Base-by-base conservation (phyloP, 2,888 invertebrate genomes). In the Agelastica alni region DNA sequence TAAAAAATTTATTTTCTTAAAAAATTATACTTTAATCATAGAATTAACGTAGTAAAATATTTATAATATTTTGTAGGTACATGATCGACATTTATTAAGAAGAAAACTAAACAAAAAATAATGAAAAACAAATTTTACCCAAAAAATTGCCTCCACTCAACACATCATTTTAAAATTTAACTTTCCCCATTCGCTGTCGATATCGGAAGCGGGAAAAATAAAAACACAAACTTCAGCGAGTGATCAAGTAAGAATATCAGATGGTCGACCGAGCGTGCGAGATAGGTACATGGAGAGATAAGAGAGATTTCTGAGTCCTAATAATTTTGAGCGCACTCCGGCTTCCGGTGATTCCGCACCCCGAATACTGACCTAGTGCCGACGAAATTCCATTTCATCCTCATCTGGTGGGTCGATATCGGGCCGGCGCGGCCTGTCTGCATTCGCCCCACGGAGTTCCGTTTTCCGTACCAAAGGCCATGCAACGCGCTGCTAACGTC, bases 321-420 rank as follows among this genome's bases (percentile, higher is more conserved):
- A 12, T 5, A 22, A 9, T 5, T 17, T 12, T 14, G 12, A 46
- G 37, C 34, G 30, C 46, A 26, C 18, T 36, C 22, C 51, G 22
- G 51, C 51, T 41, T 39, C 39, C 31, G 9, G 52, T 37, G 31
- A 46, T 36, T 45, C 52, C 52, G 45, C 52, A 45, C 45, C n/a
- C n/a, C 22, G 52, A 39, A 45, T 52, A 52, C 52, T 52, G 45
- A 52, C 52, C 52, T 52, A 52, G 43, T 52, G 39, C 52, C 31
- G 52, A 30, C n/a, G 39, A 32, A n/a, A 45, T 45, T 52, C 52
- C 31, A 45, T 45, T 52, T 45, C 52, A 45, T 32, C 52, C 52
- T 45, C 46, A 36, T 46, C 46, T 28, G 13, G 12, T 12, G 36
- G 46, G 46, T 51, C 54, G 54, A 51, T 51, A 55, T 36, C 9